A percentile compares a stretch with the other conserved stretches of the same genome.
phyloP scores from a whole-genome alignment of 2,888 invertebrate genomes.

The Balanococcus diminutus region DNA sequence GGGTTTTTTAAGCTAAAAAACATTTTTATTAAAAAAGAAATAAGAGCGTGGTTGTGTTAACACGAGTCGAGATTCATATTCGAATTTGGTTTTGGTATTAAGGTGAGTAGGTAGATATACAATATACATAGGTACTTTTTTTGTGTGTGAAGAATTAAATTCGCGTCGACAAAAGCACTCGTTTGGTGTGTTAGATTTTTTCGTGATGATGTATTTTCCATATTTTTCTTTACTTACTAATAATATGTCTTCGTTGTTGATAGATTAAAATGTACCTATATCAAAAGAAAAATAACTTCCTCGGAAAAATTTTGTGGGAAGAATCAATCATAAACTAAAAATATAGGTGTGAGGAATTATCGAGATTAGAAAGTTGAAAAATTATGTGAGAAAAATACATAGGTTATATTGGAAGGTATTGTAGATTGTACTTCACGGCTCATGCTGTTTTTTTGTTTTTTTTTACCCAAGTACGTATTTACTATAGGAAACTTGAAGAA shows the following conservation, averaged over 20 bases:
- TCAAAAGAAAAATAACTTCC: not conserved
- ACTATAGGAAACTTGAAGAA: not conserved
- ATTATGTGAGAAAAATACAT: too few relatives aligned
- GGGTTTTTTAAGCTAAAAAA: not conserved
- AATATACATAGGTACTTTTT: not conserved
- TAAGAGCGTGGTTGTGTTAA: not conserved
- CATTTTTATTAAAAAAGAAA: not conserved
- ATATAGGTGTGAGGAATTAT: not conserved
- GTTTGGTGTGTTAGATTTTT: not conserved
- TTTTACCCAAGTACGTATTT: too few relatives aligned
- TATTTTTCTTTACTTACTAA: not conserved
- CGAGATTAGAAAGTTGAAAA: not conserved
- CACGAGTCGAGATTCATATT: not conserved
- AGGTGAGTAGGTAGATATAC: too few relatives aligned
- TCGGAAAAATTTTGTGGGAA: not conserved
- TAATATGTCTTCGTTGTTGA: not conserved
- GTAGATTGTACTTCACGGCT: too few relatives aligned
- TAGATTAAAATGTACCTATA: not conserved
- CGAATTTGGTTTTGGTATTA: not conserved
- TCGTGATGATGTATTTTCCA: not conserved
- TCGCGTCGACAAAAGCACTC: not conserved
- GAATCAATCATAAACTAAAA: not conserved
- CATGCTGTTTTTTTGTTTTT: not conserved
- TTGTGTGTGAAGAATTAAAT: not conserved
- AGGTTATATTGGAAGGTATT: too few relatives aligned